Conservation (phyloP, 2,113 vertebrate species). For the Gobius niger region DNA sequence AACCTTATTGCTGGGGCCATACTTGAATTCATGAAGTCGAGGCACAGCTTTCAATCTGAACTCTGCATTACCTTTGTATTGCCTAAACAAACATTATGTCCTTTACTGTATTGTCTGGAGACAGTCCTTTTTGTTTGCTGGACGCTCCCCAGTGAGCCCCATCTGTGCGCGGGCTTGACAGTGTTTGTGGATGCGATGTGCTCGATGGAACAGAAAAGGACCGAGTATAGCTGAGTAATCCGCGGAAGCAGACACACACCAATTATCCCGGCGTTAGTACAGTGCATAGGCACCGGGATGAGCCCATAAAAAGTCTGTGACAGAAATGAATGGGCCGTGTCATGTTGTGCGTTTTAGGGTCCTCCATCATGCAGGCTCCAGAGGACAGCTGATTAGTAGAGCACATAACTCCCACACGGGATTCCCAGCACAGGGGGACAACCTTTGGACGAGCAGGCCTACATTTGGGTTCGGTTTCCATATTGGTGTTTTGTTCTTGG, state of each 20-base stretch:
- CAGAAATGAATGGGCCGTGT: conserved; percentile 6
- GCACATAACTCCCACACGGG: conserved; percentile 33
- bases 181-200: conserved; percentile 36
- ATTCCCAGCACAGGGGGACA: conserved; percentile 48
- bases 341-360: conserved; percentile 13
- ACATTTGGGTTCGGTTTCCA: conserved; percentile 8
- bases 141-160: conserved; percentile 20
- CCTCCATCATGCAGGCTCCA: conserved; percentile 34
- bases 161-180: conserved; percentile 15
- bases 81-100: background rate
- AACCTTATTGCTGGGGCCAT: too few relatives aligned
- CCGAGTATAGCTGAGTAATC: conserved; percentile 15
- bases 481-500: too few relatives aligned
- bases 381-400: conserved; percentile 53
- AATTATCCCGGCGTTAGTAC: conserved; percentile 1
- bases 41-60: too few relatives aligned
- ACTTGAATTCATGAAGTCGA: too few relatives aligned
- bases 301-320: conserved; percentile 1
- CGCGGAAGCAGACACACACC: background rate
- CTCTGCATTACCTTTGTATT: too few relatives aligned
- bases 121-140: conserved; percentile 1
- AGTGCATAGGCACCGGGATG: background rate
- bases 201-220: conserved; percentile 22
- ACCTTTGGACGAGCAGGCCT: conserved; percentile 34
- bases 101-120: conserved; percentile 3